A percentile compares a stretch with the other conserved stretches of the same genome.
These are phyloP conservation scores for Tenualosa thibaudeaui DNA, from an alignment of 2,797 vertebrate genomes.

Conservation along the genomic window DNA sequence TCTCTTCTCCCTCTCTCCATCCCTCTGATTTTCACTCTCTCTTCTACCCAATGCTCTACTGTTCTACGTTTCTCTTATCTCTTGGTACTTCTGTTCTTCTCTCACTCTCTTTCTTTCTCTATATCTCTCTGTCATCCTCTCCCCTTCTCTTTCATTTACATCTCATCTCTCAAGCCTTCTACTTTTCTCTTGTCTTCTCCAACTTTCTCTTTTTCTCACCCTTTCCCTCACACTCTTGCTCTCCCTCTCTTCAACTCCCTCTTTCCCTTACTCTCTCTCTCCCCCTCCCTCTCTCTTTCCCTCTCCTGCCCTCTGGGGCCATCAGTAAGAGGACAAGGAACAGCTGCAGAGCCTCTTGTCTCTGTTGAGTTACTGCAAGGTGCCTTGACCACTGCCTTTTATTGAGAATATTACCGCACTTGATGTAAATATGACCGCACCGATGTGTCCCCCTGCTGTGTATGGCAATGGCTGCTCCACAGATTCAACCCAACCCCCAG, in stretches of 20 bases:
- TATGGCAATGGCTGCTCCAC: constrained; percentile 28
- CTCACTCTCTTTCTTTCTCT: background rate
- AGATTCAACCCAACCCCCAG: constrained; percentile 45
- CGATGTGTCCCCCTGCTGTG: constrained; percentile 47
- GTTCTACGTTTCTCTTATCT: constrained; percentile 3
- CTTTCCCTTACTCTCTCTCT: background rate
- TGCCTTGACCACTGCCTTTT: constrained; percentile 67
- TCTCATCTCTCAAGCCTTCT: background rate
- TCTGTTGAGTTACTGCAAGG: constrained; percentile 64
- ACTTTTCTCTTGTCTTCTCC: constrained; percentile 15
- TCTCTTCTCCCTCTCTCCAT: background rate
- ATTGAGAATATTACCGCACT: constrained; percentile 73
- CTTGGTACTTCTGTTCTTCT: background rate
- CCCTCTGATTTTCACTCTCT: constrained; percentile 23
- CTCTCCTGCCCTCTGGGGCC: constrained; percentile 43
- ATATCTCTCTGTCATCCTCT: background rate
- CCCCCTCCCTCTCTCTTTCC: constrained; percentile 36
- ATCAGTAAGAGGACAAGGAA: constrained; percentile 61
- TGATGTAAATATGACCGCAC: constrained; percentile 70
- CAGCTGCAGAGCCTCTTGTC: constrained; percentile 68
- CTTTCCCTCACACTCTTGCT: background rate
- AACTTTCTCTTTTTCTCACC: background rate
- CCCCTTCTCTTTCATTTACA: background rate
- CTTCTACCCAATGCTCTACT: background rate
- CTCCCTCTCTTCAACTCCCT: background rate